Evolutionary conservation across 2,797 vertebrate genomes (phyloP).

Genomic region (Trachops cirrhosus): DNA sequence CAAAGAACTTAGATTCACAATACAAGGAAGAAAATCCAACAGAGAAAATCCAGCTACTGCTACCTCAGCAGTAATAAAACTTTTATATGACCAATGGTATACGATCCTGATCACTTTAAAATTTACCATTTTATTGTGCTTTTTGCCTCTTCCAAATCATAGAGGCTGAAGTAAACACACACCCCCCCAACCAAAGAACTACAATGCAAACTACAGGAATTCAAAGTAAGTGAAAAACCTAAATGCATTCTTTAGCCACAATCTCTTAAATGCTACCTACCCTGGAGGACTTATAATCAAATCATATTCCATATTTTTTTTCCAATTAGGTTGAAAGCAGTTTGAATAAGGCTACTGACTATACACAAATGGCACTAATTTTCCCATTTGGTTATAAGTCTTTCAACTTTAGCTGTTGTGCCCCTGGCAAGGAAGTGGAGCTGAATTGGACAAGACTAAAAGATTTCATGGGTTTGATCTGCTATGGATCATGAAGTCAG

Average conservation of each 20-base stretch:
- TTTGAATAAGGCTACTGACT: constrained; percentile 65
- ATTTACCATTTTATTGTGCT: constrained; percentile 2
- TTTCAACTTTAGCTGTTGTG: constrained; percentile 70
- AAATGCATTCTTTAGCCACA: constrained; percentile 25
- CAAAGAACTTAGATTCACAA: constrained; percentile 24
- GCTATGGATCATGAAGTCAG: not conserved
- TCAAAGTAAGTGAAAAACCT: constrained; percentile 53
- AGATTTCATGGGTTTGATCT: constrained; percentile 57
- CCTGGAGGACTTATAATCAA: constrained; percentile 56
- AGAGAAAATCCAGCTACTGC: not conserved
- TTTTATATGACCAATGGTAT: not conserved
- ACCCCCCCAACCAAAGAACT: not conserved
- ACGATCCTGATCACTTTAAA: not conserved
- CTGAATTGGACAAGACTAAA: constrained; percentile 53
- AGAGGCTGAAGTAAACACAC: not conserved
- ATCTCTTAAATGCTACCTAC: constrained; percentile 23
- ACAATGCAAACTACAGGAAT: constrained; percentile 42
- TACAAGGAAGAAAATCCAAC: not conserved
- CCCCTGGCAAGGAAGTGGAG: constrained; percentile 69
- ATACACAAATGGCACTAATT: constrained; percentile 71
- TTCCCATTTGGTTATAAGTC: constrained; percentile 66
- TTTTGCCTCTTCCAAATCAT: not conserved
- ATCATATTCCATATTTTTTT: constrained; percentile 22
- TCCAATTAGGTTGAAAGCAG: constrained; percentile 65
- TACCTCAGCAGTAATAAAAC: not conserved